Evolutionary conservation across 1,140 invertebrate genomes (phyloP).

Genomic region (Drosophila varians): DNA sequence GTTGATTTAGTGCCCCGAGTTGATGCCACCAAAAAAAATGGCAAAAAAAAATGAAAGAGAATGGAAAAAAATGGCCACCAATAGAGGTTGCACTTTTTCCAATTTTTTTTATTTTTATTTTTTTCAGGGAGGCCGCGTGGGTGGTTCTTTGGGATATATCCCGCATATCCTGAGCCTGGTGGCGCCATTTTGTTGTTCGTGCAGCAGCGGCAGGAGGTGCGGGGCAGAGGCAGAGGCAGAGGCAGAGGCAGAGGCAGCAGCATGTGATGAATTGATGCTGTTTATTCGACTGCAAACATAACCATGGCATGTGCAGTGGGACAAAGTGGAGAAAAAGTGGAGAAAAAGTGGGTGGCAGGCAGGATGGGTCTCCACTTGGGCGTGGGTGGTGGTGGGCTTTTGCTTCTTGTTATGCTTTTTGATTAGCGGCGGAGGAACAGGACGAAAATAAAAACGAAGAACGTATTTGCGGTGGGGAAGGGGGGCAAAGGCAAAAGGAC

Average conservation of each 20-base stretch:
- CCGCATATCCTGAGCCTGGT: conserved; percentile 2
- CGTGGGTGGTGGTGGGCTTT: neutral
- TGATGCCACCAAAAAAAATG: conserved; percentile 31
- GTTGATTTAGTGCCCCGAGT: conserved; percentile 76
- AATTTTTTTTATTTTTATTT: conserved; percentile 18
- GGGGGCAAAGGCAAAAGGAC: neutral
- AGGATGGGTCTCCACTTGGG: neutral
- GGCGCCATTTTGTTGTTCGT: conserved; percentile 26
- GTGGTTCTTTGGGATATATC: neutral
- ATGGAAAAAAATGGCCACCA: conserved; percentile 20
- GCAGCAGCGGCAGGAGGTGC: too few species aligned
- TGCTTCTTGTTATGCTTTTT: conserved; percentile 70
- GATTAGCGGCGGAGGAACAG: conserved; percentile 62
- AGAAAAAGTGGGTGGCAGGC: conserved; percentile 3
- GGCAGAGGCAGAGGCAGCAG: conserved; percentile 14
- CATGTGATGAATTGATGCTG: conserved; percentile 80
- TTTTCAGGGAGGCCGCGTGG: neutral
- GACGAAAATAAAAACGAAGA: conserved; percentile 33
- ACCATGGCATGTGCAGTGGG: conserved; percentile 57
- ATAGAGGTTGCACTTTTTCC: conserved; percentile 37
- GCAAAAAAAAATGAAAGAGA: neutral
- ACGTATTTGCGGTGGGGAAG: neutral
- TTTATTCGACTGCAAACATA: conserved; percentile 80
- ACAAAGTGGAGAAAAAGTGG: neutral
- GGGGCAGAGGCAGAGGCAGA: neutral